Percentiles rank a stretch among this genome's conserved stretches.
Evolutionary conservation across 2,888 invertebrate species (phyloP).

Genomic region (Eubasilissa splendida): DNA sequence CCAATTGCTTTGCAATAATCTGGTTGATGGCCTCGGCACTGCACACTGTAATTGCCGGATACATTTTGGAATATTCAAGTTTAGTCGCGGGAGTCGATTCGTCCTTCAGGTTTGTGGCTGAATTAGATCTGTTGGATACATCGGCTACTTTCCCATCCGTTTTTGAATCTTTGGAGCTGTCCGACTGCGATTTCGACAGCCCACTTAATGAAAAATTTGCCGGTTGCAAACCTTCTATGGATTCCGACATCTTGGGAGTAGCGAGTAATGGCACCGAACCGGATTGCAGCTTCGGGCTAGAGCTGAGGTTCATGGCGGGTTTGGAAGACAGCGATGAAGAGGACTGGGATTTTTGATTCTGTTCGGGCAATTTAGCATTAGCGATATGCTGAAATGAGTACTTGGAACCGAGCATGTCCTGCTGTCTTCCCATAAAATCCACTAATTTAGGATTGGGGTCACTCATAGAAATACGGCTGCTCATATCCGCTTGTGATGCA

Average conservation of each 20-base stretch:
- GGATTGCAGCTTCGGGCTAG: slow-evolving; percentile 65
- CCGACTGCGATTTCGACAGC: slow-evolving; percentile 62
- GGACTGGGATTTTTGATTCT: slow-evolving; percentile 69
- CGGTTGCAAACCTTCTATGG: slow-evolving; percentile 64
- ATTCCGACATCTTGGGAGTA: slow-evolving; percentile 49
- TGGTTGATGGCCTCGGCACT: slow-evolving; percentile 61
- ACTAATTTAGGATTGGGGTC: slow-evolving; percentile 63
- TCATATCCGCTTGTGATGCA: slow-evolving; percentile 58
- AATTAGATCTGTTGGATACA: slow-evolving; percentile 62
- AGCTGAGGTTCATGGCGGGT: slow-evolving; percentile 68
- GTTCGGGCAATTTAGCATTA: slow-evolving; percentile 64
- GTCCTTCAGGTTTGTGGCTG: slow-evolving; percentile 62
- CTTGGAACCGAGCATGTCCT: slow-evolving; percentile 66
- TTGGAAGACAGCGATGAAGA: slow-evolving; percentile 62
- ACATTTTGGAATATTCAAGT: slow-evolving; percentile 51
- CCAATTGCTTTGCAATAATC: slow-evolving; percentile 59
- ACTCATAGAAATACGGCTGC: slow-evolving; percentile 38
- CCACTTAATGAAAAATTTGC: slow-evolving; percentile 63
- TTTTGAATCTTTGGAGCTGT: slow-evolving; percentile 60
- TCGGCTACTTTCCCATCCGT: slow-evolving; percentile 68
- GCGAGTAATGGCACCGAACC: slow-evolving; percentile 49
- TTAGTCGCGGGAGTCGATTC: slow-evolving; percentile 46
- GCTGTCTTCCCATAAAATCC: slow-evolving; percentile 66
- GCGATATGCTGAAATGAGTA: slow-evolving; percentile 69
- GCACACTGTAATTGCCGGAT: slow-evolving; percentile 56